Percentiles rank a stretch among this genome's conserved stretches.
Conservation (phyloP, 2,113 vertebrate species). For the Lycaon pictus region DNA sequence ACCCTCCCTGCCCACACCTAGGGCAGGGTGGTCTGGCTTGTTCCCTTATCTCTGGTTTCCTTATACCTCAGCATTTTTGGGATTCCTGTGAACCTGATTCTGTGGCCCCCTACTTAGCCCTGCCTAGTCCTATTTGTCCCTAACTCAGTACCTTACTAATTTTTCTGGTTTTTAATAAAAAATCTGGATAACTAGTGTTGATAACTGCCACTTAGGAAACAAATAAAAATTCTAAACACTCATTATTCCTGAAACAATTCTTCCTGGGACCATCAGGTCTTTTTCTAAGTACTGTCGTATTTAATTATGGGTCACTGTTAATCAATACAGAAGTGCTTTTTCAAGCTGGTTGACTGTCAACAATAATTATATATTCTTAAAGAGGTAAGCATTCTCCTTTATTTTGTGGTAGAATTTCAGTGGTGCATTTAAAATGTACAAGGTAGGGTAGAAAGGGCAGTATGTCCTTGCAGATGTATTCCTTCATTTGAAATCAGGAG, state of each 20-base stretch:
- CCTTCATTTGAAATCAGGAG: slow-evolving; percentile 45
- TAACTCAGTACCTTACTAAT: background rate
- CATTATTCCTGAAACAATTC: slow-evolving; percentile 79
- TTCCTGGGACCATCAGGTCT: slow-evolving; percentile 73
- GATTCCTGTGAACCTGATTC: too few species aligned
- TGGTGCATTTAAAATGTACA: slow-evolving; percentile 60
- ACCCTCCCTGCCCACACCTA: too few species aligned
- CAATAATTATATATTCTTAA: slow-evolving; percentile 82
- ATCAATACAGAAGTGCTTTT: slow-evolving; percentile 82
- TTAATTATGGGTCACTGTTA: slow-evolving; percentile 86
- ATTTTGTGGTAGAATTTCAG: slow-evolving; percentile 68
- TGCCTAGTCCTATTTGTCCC: too few species aligned
- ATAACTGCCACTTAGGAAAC: slow-evolving; percentile 68
- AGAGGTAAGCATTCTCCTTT: slow-evolving; percentile 41
- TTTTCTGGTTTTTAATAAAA: slow-evolving; percentile 75
- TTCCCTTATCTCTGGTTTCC: too few species aligned
- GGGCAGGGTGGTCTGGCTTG: too few species aligned
- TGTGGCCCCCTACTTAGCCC: too few species aligned
- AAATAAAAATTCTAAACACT: slow-evolving; percentile 80
- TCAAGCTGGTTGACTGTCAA: slow-evolving; percentile 77
- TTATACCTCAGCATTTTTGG: too few species aligned
- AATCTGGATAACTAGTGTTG: slow-evolving; percentile 74
- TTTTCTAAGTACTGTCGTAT: slow-evolving; percentile 78
- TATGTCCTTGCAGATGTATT: background rate
- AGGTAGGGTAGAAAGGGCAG: slow-evolving; percentile 31